Base-by-base conservation (phyloP, 2,113 vertebrate species). In the Tragulus kanchil region DNA sequence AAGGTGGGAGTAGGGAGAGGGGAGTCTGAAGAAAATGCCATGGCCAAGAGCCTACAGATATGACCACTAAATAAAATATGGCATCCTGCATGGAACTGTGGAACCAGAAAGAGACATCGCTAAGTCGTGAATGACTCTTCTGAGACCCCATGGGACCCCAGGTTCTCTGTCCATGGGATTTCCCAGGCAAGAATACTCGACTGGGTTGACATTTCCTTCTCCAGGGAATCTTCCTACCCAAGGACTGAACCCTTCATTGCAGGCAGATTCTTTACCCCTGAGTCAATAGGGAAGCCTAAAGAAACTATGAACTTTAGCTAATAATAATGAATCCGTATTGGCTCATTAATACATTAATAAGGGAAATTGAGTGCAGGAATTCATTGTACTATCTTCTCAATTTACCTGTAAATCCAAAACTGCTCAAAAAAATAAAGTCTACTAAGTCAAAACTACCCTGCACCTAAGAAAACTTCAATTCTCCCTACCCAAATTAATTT, bases 401-500 rank as follows among this genome's bases (percentile, higher is more conserved):
- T 58, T 89, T 93, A 67, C 67, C 65, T 89, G 36, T 83, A 77
- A 89, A 77, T 84, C 36, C 89, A 52, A 84, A 83, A 59, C 54
- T 31, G 42, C 31, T 75, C 25, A 73, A 45, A 79, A 69, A 77
- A 85, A 52, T 45, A 77, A 64, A 48, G 16, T 73, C 54, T 78
- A 89, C 61, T 93, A 65, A 65, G 50, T 48, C n/a, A 81, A 91
- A 88, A 42, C 77, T 83, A 91, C 45, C 86, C 23, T 85, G 52
- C 45, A 79, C 10, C 28, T 87, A 88, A 21, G 77, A 92, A 88
- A 83, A 79, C 89, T 92, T 94, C 15, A 42, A 71, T 84, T 77
- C 50, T 94, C 93, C 77, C 67, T 78, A 11, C 45, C 9, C 52
- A 77, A 89, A 78, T 42, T 54, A 65, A 88, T 77, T 84, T 81